A percentile compares a stretch with the other conserved stretches of the same genome.
Conservation (phyloP, 2,113 vertebrate genomes). For the Oncorhynchus kisutch region DNA sequence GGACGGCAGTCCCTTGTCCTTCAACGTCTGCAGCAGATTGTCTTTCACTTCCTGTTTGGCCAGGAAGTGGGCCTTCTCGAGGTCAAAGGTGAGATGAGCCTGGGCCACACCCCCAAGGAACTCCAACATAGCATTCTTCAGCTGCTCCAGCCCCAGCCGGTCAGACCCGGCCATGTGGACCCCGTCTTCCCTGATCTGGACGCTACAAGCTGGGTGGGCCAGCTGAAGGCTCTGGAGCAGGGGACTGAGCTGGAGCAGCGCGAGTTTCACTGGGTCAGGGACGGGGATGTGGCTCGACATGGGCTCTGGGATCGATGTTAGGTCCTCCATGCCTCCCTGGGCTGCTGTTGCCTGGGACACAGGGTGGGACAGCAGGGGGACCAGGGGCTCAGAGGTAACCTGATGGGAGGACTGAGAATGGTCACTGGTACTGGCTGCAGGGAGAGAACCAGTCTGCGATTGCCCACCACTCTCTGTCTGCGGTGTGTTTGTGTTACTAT, state of each 20-base stretch:
- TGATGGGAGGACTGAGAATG: neutral
- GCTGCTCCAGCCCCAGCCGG: slow-evolving; percentile 20
- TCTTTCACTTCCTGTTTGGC: slow-evolving; percentile 51
- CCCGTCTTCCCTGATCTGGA: slow-evolving; percentile 33
- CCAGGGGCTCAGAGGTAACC: neutral
- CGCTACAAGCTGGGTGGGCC: slow-evolving; percentile 16
- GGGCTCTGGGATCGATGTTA: neutral
- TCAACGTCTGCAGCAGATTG: slow-evolving; percentile 42
- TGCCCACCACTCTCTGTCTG: slow-evolving; percentile 1
- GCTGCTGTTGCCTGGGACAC: neutral
- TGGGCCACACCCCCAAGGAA: slow-evolving; percentile 49
- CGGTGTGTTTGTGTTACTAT: neutral
- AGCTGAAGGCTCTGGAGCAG: slow-evolving; percentile 38
- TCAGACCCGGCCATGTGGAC: slow-evolving; percentile 54
- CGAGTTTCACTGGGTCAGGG: slow-evolving; percentile 45
- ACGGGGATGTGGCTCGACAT: slow-evolving; percentile 39
- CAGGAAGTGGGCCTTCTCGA: slow-evolving; percentile 59
- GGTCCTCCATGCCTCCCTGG: slow-evolving; percentile 30
- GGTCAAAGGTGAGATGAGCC: slow-evolving; percentile 41
- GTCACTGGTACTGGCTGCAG: neutral
- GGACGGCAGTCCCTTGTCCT: neutral
- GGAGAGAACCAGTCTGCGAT: slow-evolving; percentile 24
- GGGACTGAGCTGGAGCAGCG: slow-evolving; percentile 44
- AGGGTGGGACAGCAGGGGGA: rapidly evolving
- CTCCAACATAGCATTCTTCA: slow-evolving; percentile 49